These are phyloP conservation scores for Nymphalis urticae DNA, from an alignment of 2,888 invertebrate genomes.

Conservation along the genomic window DNA sequence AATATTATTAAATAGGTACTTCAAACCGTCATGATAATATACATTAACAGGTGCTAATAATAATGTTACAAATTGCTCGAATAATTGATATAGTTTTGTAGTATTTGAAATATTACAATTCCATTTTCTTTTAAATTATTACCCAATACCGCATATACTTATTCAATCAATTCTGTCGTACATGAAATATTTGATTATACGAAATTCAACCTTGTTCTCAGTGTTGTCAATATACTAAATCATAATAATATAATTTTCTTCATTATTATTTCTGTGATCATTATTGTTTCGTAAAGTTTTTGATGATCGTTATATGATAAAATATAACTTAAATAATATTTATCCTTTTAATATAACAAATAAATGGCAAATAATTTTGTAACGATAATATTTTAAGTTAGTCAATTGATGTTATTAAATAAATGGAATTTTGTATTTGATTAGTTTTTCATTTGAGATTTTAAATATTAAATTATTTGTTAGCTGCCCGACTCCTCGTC, in stretches of 20 bases:
- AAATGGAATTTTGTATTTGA: constrained; percentile 37
- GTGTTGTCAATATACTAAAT: neutral
- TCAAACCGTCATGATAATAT: constrained; percentile 37
- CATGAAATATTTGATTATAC: no score
- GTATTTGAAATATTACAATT: constrained; percentile 27
- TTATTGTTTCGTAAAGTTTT: neutral
- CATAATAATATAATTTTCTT: neutral
- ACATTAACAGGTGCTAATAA: constrained; percentile 53
- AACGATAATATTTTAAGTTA: constrained; percentile 49
- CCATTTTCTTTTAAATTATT: neutral
- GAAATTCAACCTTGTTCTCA: no score
- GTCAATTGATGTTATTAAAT: constrained; percentile 54
- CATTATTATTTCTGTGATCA: neutral
- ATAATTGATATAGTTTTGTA: constrained; percentile 37
- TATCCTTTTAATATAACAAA: constrained; percentile 28
- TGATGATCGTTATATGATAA: constrained; percentile 1
- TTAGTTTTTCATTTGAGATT: neutral
- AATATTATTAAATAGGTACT: constrained; percentile 33
- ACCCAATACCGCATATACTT: neutral
- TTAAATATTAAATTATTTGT: neutral
- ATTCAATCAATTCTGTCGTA: neutral
- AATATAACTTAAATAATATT: constrained; percentile 15
- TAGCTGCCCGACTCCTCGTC: no score
- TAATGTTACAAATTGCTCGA: constrained; percentile 30
- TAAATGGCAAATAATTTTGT: constrained; percentile 40